Evolutionary conservation across 1,140 invertebrate species (phyloP).

Genomic region (Coenobita brevimanus): DNA sequence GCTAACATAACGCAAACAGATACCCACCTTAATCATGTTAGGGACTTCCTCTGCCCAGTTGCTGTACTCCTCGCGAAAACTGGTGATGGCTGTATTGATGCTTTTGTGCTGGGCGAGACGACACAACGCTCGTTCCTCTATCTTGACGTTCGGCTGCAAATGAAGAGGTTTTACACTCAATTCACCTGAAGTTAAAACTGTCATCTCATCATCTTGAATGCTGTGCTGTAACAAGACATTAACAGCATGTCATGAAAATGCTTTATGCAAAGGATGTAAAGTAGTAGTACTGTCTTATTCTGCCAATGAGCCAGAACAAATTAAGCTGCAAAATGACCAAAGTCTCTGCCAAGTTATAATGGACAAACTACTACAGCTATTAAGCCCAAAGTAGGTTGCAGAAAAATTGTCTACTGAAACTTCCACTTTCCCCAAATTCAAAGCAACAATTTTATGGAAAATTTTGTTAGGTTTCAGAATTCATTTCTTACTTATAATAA

Average conservation of each 20-base stretch:
- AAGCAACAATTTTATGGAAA: too few species aligned
- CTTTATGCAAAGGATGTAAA: too few species aligned
- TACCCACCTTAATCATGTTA: slow-evolving; percentile 19
- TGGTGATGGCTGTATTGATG: neutral
- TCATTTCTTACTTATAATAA: too few species aligned
- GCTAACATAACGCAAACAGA: neutral
- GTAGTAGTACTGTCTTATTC: neutral
- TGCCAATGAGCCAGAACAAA: neutral
- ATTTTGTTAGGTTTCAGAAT: too few species aligned
- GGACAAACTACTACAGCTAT: too few species aligned
- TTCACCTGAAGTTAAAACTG: neutral
- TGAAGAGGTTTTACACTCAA: neutral
- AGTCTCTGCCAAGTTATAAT: too few species aligned
- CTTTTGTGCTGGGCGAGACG: slow-evolving; percentile 18
- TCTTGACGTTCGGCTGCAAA: slow-evolving; percentile 29
- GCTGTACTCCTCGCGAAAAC: neutral
- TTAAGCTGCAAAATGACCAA: too few species aligned
- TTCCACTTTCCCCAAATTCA: too few species aligned
- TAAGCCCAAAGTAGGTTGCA: too few species aligned
- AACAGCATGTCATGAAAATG: neutral
- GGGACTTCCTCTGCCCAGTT: slow-evolving; percentile 28
- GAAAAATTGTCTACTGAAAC: too few species aligned
- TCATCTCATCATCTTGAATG: neutral
- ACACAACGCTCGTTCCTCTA: slow-evolving; percentile 42
- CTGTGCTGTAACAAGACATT: neutral